Percentiles rank a stretch among this genome's conserved stretches.
Conservation (phyloP, 2,797 vertebrate genomes). For the Diglossa cyanea region DNA sequence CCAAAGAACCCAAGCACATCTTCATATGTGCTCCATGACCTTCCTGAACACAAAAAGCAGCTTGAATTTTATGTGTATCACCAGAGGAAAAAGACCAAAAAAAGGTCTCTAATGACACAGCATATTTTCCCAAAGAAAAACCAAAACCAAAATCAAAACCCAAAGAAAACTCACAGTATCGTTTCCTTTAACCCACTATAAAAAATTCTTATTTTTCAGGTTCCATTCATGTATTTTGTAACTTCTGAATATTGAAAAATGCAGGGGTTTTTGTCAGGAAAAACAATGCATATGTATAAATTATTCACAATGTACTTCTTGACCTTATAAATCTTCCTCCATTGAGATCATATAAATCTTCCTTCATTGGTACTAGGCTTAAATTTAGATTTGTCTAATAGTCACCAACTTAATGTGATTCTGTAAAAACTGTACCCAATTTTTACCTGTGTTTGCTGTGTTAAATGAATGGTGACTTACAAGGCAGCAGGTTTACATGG, state of each 20-base stretch:
- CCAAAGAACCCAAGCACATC: neutral
- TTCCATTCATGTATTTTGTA: neutral
- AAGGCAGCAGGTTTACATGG: neutral
- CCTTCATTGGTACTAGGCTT: neutral
- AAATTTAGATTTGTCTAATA: neutral
- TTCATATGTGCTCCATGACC: neutral
- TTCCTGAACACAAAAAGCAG: neutral
- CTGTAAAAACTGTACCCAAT: neutral
- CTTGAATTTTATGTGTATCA: neutral
- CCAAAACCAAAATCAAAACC: neutral
- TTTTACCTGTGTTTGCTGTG: neutral
- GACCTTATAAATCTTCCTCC: neutral
- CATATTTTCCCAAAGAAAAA: neutral
- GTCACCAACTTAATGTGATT: neutral
- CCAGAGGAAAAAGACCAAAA: neutral
- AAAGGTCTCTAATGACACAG: neutral
- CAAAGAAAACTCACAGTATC: fast-evolving
- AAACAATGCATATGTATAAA: neutral
- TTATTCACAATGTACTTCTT: neutral
- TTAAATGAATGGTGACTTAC: neutral
- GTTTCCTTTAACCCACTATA: neutral
- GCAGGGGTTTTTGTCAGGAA: neutral
- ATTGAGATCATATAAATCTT: neutral
- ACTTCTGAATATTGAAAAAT: neutral
- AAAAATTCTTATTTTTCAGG: neutral